Percentiles rank a stretch among this genome's conserved stretches.
phyloP scores from a whole-genome alignment of 2,113 vertebrate species.

The human (Homo sapiens) region DNA sequence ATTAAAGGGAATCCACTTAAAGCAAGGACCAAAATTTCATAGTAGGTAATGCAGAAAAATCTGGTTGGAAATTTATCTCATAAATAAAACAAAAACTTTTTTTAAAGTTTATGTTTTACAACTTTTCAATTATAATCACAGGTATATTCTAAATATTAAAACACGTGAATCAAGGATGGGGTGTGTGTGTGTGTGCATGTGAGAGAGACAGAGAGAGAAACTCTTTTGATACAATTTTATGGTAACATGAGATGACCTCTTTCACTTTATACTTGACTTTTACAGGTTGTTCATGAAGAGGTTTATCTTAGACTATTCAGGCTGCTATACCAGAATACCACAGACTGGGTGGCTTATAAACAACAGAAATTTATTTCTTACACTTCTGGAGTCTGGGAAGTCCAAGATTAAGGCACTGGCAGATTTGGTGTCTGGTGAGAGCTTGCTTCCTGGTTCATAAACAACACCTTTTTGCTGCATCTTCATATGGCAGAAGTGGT shows the following conservation, averaged over 20 bases:
- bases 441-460: not conserved
- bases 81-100: not conserved
- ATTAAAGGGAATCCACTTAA: not conserved
- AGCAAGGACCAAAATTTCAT: not conserved
- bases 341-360: not conserved
- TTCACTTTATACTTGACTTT: conserved; percentile 20
- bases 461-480: not conserved
- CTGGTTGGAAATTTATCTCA: not conserved
- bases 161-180: not conserved
- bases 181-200: not conserved
- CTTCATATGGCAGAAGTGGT: not conserved
- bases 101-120: not conserved
- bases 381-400: not conserved
- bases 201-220: not conserved
- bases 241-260: not conserved
- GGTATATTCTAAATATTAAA: not conserved
- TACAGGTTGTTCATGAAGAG: not conserved
- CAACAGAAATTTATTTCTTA: not conserved
- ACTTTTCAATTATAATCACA: not conserved
- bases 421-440: not conserved
- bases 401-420: not conserved
- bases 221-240: not conserved
- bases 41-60: not conserved
- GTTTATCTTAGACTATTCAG: not conserved
- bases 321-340: not conserved